Base-by-base conservation (phyloP, 1,140 invertebrate species). In the Drosophila bocqueti region DNA sequence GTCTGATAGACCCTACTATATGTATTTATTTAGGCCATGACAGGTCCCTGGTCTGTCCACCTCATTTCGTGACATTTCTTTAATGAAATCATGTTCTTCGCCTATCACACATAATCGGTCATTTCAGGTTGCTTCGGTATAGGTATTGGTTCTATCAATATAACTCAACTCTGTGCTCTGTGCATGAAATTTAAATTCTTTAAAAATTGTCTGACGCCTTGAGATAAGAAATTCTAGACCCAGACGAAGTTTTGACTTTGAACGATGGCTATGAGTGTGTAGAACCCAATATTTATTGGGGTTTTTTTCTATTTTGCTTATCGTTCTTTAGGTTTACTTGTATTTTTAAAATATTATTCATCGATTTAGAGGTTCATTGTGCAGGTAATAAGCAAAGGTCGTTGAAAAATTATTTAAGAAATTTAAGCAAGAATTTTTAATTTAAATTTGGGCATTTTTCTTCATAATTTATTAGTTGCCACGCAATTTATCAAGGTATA, bases 11-110 rank as follows among this genome's bases (percentile, higher is more conserved):
- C 46, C 7, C 2, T 15, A 4, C 29, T 29, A 29, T 29, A 29
- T 34, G 57, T 68, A 73, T 74, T 74, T 73, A 74, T 73, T 74
- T 73, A 74, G 69, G 69, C 45, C 69, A 73, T 43, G 69, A 73
- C 69, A 73, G 71, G 71, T 73, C 34, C 16, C 34, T 36, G 18
- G 50, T 54, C 16, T 45, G 38, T 69, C 67, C 65, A 69, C 31
- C 46, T 68, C 29, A 55, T 11, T 60, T 43, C 1, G 1, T 6
- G 29, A 15, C n/a, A n/a, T 29, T 31, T 43, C 47, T 29, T 21
- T 38, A 61, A 72, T 71, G 69, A 73, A 71, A 47, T 55, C 64
- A 46, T 71, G 63, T 46, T 43, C 7, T 16, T 13, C 3, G 13
- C 15, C 26, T 18, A 16, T 73, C 68, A 47, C 29, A 24, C 10